Conservation (phyloP, 2,888 invertebrate genomes). For the Xestia sexstrigata region DNA sequence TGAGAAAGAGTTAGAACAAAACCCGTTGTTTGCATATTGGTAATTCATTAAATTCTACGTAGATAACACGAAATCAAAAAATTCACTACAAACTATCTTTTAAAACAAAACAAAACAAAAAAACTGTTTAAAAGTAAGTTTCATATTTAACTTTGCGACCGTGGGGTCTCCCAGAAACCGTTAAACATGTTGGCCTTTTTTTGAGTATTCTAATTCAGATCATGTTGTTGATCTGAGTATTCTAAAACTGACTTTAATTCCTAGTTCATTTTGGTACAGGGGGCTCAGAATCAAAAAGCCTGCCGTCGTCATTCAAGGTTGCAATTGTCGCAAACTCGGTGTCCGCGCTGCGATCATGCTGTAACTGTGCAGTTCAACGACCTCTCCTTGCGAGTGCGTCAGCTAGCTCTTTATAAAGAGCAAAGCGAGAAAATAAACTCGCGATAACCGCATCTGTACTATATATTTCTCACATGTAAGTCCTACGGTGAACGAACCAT, state of each 20-base stretch:
- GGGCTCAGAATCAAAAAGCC: conserved; percentile 24
- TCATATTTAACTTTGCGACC: background rate
- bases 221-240: no score
- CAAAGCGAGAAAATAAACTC: conserved; percentile 88
- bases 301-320: conserved; percentile 74
- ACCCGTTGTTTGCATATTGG: background rate
- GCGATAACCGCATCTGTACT: conserved; percentile 86
- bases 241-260: background rate
- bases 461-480: conserved; percentile 75
- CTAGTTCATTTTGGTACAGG: background rate
- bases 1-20: background rate
- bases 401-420: conserved; percentile 87
- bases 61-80: background rate
- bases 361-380: conserved; percentile 83
- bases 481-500: conserved; percentile 83
- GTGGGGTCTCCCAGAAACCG: no score
- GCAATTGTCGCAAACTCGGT: conserved; percentile 79
- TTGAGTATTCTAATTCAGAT: no score
- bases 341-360: conserved; percentile 78
- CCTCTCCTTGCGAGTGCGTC: conserved; percentile 84
- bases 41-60: background rate
- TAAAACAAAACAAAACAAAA: background rate
- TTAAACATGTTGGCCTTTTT: background rate
- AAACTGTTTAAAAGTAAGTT: background rate
- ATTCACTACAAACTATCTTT: background rate